Conservation (phyloP, 2,888 invertebrate genomes). For the Sarcophaga carnaria region DNA sequence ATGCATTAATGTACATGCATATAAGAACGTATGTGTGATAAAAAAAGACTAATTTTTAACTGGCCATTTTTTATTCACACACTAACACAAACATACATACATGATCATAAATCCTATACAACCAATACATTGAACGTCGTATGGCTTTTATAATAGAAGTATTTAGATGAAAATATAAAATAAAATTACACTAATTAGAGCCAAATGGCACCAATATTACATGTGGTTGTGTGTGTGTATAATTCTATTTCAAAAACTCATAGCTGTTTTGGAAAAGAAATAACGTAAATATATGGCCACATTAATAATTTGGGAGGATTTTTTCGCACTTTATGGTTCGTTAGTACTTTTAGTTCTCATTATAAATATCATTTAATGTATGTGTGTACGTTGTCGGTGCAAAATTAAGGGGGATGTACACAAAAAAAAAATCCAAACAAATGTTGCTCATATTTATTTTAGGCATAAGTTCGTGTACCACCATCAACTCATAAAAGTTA, state of each 20-base stretch:
- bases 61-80: background rate
- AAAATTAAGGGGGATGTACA: slow-evolving; percentile 15
- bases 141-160: slow-evolving; percentile 53
- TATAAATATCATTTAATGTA: slow-evolving; percentile 35
- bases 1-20: background rate
- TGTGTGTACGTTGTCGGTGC: background rate
- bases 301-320: slow-evolving; percentile 62
- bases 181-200: slow-evolving; percentile 62
- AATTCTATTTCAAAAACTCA: slow-evolving; percentile 5
- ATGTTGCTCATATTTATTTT: slow-evolving; percentile 62
- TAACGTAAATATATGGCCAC: slow-evolving; percentile 64
- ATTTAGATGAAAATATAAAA: slow-evolving; percentile 41
- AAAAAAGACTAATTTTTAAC: too few relatives aligned
- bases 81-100: background rate
- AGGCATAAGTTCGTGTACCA: slow-evolving; percentile 53
- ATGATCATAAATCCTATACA: slow-evolving; percentile 24
- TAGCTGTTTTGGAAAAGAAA: slow-evolving; percentile 40
- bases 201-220: slow-evolving; percentile 62
- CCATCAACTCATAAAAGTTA: slow-evolving; percentile 18
- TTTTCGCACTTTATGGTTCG: slow-evolving; percentile 48
- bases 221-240: background rate
- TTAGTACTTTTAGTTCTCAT: slow-evolving; percentile 23
- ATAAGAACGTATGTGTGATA: background rate
- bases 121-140: slow-evolving; percentile 35
- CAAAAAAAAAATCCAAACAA: slow-evolving; percentile 59